Percentiles rank a stretch among this genome's conserved stretches.
Evolutionary conservation across 2,888 invertebrate genomes (phyloP).

Genomic region (Antheraea yamamai): DNA sequence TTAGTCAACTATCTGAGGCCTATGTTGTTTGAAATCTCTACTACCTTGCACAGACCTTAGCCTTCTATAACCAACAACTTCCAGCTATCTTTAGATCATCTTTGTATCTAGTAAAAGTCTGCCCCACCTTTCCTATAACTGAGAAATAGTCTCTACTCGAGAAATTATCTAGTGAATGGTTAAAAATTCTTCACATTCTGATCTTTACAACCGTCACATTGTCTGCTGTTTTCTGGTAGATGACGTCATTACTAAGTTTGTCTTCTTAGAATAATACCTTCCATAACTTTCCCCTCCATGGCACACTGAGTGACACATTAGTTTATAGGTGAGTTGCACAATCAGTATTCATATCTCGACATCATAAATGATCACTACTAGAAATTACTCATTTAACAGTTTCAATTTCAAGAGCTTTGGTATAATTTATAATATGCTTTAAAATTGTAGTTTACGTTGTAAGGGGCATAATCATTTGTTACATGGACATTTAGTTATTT

Average conservation of each 20-base stretch:
- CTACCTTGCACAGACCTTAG: background rate
- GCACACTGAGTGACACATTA: background rate
- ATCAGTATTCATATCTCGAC: background rate
- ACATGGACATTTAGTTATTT: conserved; percentile 1
- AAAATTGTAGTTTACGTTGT: background rate
- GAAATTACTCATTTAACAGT: background rate
- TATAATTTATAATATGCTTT: background rate
- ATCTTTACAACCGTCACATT: no score
- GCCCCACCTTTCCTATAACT: no score
- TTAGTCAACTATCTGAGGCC: background rate
- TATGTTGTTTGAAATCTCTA: background rate
- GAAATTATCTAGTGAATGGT: no score
- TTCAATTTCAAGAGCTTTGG: background rate
- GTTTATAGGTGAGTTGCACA: background rate
- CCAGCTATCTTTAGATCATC: background rate
- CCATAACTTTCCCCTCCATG: background rate
- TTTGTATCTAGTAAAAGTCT: no score
- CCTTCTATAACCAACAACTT: background rate
- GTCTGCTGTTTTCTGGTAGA: background rate
- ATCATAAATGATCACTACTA: background rate
- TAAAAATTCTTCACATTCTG: no score
- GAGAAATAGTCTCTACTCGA: no score
- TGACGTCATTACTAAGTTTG: background rate
- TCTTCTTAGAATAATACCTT: background rate
- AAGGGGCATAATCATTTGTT: background rate